Evolutionary conservation across 2,113 vertebrate genomes (phyloP).

Genomic region (Kryptolebias marmoratus): DNA sequence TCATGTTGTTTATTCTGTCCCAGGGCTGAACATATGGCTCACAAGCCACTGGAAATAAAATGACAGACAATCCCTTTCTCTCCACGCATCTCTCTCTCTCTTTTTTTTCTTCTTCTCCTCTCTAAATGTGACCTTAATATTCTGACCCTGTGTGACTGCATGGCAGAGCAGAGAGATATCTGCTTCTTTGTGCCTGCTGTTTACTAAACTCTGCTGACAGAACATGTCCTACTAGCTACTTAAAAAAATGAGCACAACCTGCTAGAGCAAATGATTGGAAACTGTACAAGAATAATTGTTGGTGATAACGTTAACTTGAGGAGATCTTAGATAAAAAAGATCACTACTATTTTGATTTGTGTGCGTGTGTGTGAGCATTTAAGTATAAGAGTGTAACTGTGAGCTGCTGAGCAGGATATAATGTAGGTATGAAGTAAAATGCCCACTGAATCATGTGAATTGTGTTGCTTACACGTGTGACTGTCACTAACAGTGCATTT

Average conservation of each 20-base stretch:
- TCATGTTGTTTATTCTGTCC: constrained; percentile 57
- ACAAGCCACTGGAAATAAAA: constrained; percentile 49
- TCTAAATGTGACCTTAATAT: constrained; percentile 67
- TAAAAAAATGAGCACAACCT: constrained; percentile 5
- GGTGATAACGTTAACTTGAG: constrained; percentile 18
- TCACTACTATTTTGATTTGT: constrained; percentile 7
- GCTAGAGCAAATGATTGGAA: constrained; percentile 6
- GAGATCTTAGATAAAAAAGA: constrained; percentile 9
- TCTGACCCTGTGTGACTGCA: constrained; percentile 52
- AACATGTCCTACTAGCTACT: constrained; percentile 22
- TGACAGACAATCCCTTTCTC: constrained; percentile 51
- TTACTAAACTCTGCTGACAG: constrained; percentile 41
- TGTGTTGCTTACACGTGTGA: constrained; percentile 12
- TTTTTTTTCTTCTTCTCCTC: constrained; percentile 33
- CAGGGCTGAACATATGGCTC: constrained; percentile 65
- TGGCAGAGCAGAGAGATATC: constrained; percentile 42
- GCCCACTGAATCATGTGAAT: constrained; percentile 26
- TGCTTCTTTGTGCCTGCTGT: constrained; percentile 20
- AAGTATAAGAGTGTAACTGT: background rate
- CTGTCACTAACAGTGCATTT: constrained; percentile 6
- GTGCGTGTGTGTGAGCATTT: background rate
- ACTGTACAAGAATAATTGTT: constrained; percentile 12
- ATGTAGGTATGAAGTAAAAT: background rate
- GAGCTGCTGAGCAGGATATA: constrained; percentile 3
- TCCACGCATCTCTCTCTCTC: constrained; percentile 4